Conservation (phyloP, 2,888 invertebrate genomes). For the Teinopalpus imperialis region DNA sequence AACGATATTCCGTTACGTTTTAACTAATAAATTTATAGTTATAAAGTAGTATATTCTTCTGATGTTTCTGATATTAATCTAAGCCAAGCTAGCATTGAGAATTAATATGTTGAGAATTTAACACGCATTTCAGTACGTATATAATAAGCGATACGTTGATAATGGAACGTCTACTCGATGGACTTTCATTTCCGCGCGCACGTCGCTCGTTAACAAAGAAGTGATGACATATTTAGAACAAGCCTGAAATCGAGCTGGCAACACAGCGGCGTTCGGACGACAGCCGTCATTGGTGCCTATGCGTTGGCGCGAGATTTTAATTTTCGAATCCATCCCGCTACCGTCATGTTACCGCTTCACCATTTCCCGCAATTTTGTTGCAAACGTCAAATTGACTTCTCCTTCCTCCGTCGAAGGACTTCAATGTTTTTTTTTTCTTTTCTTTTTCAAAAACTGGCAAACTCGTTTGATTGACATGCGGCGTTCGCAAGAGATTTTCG, state of each 20-base stretch:
- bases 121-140: constrained; percentile 36
- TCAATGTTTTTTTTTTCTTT: constrained; percentile 39
- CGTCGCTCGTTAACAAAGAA: constrained; percentile 78
- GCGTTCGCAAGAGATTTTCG: constrained; percentile 30
- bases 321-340: constrained; percentile 74
- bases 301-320: constrained; percentile 74
- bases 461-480: constrained; percentile 59
- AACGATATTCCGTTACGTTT: too few relatives aligned
- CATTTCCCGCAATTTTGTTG: constrained; percentile 61
- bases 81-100: constrained; percentile 23
- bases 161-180: constrained; percentile 70
- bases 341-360: constrained; percentile 49
- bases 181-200: constrained; percentile 79
- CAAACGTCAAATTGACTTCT: constrained; percentile 59
- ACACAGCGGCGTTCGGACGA: constrained; percentile 56
- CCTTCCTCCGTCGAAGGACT: constrained; percentile 49
- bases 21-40: too few relatives aligned
- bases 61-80: too few relatives aligned
- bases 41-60: too few relatives aligned
- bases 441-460: constrained; percentile 66
- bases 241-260: constrained; percentile 74
- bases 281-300: constrained; percentile 69
- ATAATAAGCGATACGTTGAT: constrained; percentile 69
- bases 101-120: constrained; percentile 44
- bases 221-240: constrained; percentile 81